Base-by-base conservation (phyloP, 2,797 vertebrate species). In the Lutjanus campechanus region DNA sequence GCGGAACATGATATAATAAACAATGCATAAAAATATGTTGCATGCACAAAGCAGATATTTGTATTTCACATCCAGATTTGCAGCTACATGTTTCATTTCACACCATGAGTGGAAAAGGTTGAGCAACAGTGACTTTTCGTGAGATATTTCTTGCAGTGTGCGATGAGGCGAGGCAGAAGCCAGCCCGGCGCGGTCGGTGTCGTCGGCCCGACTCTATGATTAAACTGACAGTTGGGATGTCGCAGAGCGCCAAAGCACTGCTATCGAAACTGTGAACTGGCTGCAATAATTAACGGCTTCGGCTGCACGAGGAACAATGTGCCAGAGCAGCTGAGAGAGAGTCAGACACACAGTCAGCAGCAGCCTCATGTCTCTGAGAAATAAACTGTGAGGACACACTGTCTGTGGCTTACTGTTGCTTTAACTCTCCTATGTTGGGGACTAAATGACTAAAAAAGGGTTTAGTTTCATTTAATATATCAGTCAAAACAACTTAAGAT, bases 151-250 rank as follows among this genome's bases (percentile, higher is more conserved):
- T 73, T 81, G 50, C 71, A 69, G 88, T 1, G 75, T 67, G 64
- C 56, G 19, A 43, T 2, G 69, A 58, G 66, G 65, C 47, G 4
- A 59, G 16, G 65, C 69, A 58, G 73, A 63, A 13, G 55, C 41
- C 60, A 19, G 51, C 50, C 25, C 3, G 59, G 60, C 73, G 20
- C 0, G 64, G 56, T 47, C 36, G 72, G 9, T 1, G 68, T 41
- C 36, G 36, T 51, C 20, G 46, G 55, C 47, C 71, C 36, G 6
- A 66, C 85, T 79, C 83, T 89, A 5, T 90, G 83, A 91, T 93
- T 89, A 92, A 80, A 72, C 65, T 87, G 85, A 90, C 91, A 91
- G 88, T 74, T 65, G 80, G 85, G 78, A 80, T 59, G 89, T 86
- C 12, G 83, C 85, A 6, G 20, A 67, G 82, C 43, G 50, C 76